Conservation (phyloP, 2,113 vertebrate species). For the Pedionomus torquatus region DNA sequence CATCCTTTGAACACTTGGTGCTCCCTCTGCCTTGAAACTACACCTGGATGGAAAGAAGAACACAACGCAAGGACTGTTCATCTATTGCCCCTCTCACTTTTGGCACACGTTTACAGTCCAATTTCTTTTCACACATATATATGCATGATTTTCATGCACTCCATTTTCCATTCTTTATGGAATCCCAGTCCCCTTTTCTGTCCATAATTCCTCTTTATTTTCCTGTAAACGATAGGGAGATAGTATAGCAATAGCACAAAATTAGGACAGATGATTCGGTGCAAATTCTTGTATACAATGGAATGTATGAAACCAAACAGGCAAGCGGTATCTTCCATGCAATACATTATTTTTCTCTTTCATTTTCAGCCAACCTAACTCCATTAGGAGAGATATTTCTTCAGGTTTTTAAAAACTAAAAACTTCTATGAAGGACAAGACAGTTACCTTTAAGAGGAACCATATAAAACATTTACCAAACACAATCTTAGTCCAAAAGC, state of each 20-base stretch:
- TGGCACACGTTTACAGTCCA: not conserved
- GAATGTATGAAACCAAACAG: not conserved
- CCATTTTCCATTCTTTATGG: not conserved
- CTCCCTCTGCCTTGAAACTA: not conserved
- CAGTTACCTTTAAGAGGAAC: not conserved
- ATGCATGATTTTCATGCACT: fast-evolving
- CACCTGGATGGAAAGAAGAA: not conserved
- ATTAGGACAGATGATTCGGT: not conserved
- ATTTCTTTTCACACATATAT: not conserved
- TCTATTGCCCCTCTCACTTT: not conserved
- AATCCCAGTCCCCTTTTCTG: not conserved
- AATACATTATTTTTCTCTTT: not conserved
- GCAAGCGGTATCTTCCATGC: not conserved
- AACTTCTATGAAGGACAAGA: not conserved
- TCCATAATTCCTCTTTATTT: not conserved
- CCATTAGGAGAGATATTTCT: not conserved
- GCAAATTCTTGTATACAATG: not conserved
- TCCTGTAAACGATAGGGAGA: not conserved
- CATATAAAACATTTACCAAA: not conserved
- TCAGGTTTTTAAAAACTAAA: not conserved
- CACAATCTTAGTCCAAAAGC: not conserved
- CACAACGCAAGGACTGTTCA: not conserved
- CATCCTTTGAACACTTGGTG: not conserved
- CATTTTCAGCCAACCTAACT: not conserved
- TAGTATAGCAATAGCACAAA: not conserved